phyloP scores from a whole-genome alignment of 2,113 vertebrate species.

The Carassius auratus region DNA sequence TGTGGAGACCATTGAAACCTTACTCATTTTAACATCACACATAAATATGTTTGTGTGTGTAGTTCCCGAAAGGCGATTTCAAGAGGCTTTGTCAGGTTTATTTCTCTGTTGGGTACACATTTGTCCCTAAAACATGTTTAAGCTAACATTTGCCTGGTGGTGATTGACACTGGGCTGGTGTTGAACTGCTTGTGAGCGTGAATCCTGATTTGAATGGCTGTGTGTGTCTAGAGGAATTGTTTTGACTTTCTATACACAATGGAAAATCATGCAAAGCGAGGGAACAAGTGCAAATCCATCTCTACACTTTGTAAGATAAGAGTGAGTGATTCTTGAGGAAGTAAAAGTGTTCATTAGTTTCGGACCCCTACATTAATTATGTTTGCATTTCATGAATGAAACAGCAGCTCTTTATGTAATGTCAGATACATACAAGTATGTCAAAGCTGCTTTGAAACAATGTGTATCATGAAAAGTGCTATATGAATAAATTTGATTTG shows the following conservation, averaged over 20 bases:
- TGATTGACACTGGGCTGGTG: too few relatives aligned
- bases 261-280: constrained; percentile 37
- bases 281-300: constrained; percentile 16
- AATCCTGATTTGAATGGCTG: constrained; percentile 31
- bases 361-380: constrained; percentile 4
- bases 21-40: background rate
- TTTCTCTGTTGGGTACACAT: background rate
- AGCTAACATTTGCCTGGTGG: too few relatives aligned
- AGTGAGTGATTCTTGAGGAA: background rate
- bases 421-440: background rate
- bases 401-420: background rate
- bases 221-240: constrained; percentile 26
- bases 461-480: background rate
- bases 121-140: too few relatives aligned
- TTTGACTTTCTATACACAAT: constrained; percentile 22
- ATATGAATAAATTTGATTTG: background rate
- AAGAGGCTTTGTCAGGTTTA: background rate
- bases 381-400: background rate
- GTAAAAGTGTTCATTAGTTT: constrained; percentile 42
- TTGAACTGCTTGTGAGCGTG: background rate
- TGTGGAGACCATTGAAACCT: background rate
- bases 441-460: background rate
- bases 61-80: background rate
- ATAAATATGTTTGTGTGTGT: too few relatives aligned
- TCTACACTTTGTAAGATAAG: too few relatives aligned